These are phyloP conservation scores for Sinocyclocheilus anshuiensis DNA, from an alignment of 2,113 vertebrate species.

Conservation along the genomic window DNA sequence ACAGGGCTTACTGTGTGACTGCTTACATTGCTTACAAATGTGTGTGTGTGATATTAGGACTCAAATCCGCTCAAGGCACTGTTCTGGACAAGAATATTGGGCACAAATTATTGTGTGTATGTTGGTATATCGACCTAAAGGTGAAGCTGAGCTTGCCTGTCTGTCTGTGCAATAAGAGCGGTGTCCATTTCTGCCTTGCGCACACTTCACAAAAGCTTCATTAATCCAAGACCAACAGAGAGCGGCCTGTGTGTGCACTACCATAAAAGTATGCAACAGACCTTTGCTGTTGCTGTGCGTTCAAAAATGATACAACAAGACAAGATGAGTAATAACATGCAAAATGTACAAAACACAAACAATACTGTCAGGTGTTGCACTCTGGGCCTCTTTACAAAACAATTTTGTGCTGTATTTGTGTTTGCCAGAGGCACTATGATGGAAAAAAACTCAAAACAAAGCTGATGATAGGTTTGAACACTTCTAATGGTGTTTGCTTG, in stretches of 20 bases:
- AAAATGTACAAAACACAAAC: constrained; percentile 1
- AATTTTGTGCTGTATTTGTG: background rate
- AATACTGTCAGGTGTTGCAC: background rate
- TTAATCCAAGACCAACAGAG: constrained; percentile 50
- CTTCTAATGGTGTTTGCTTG: constrained; percentile 16
- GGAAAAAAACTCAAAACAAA: background rate
- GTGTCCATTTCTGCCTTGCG: constrained; percentile 70
- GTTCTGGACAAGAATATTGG: background rate
- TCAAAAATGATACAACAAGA: background rate
- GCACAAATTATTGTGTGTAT: constrained; percentile 17
- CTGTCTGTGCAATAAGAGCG: constrained; percentile 62
- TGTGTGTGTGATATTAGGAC: constrained; percentile 4
- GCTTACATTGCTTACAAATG: background rate
- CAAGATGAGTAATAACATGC: constrained; percentile 27
- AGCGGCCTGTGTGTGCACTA: constrained; percentile 1
- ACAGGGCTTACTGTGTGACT: constrained; percentile 16
- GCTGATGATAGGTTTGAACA: background rate
- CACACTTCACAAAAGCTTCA: constrained; percentile 60
- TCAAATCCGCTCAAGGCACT: background rate
- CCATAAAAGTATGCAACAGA: constrained; percentile 11
- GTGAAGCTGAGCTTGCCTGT: constrained; percentile 59
- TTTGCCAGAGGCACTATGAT: background rate
- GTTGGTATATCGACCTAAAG: constrained; percentile 28
- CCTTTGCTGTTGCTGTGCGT: background rate
- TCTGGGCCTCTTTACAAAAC: background rate